Evolutionary conservation across 1,140 invertebrate species (phyloP).

Genomic region (Calephelis nemesis): DNA sequence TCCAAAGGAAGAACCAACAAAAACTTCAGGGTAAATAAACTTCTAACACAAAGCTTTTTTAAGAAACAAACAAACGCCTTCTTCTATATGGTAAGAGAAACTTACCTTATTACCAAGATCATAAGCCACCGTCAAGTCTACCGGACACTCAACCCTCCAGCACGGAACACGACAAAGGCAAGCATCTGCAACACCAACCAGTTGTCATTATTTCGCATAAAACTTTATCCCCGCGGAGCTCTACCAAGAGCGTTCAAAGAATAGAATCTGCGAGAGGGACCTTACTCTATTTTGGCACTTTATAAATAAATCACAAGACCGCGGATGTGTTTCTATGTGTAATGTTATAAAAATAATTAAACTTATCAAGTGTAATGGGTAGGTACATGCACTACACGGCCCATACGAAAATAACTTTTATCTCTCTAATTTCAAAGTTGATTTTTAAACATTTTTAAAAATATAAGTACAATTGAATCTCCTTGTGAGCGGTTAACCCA

Average conservation of each 20-base stretch:
- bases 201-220: no score
- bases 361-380: slow-evolving; percentile 41
- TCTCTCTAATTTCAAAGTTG: slow-evolving; percentile 31
- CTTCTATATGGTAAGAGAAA: no score
- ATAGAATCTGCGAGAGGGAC: slow-evolving; percentile 2
- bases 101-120: no score
- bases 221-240: not conserved
- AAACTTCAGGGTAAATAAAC: no score
- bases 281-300: not conserved
- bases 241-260: no score
- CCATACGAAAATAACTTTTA: slow-evolving; percentile 37
- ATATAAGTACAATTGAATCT: slow-evolving; percentile 61
- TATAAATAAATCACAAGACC: slow-evolving; percentile 16
- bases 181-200: no score
- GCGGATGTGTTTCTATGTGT: slow-evolving; percentile 23
- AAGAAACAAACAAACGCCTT: no score
- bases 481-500: slow-evolving; percentile 52
- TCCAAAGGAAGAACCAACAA: no score
- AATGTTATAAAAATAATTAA: slow-evolving; percentile 44
- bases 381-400: slow-evolving; percentile 34
- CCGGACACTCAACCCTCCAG: no score
- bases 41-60: no score
- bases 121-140: no score
- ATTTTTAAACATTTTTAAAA: slow-evolving; percentile 35
- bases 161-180: no score